Evolutionary conservation across 2,797 vertebrate species (phyloP), one percentile per base, ranked within the genome.

Genomic region (Luscinia megarhynchos): DNA sequence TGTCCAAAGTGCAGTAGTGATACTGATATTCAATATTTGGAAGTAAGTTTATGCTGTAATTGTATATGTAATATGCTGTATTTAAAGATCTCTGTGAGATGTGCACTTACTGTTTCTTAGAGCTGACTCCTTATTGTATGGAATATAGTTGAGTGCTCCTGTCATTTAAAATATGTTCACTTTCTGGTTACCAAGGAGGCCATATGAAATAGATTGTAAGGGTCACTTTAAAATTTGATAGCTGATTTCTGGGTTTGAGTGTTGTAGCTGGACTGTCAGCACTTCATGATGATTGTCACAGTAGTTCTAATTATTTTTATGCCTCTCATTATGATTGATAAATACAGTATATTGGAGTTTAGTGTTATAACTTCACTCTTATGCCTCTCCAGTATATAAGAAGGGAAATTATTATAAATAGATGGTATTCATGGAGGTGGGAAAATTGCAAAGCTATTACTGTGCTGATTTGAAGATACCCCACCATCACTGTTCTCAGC

Each of bases 381-480:
- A 62, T 21, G 12, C 62, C 36, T 94, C 29, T 84, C 54, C 57
- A 81, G 69, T 77, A 62, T 13, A 62, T 86, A 48, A 78, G 66
- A 92, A 81, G 51, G 70, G 66, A 69, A 30, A 24, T 75, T 86
- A 84, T 84, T 93, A 81, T 90, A 90, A 90, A 93, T 78, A 90
- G 85, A 74, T 90, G 3, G 34, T 72, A 58, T 88, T 74, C 48
- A 32, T 32, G 75, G 84, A 92, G 68, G 68, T 80, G 87, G 84
- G 38, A 90, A 94, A 59, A 88, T 69, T 89, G 84, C 58, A 66
- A 74, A 90, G 51, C 70, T 93, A n/a, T 93, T 92, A 73, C 63
- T 73, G 70, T 92, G 30, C 59, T 78, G 30, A 48, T 53, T 78
- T 91, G 89, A 67, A 87, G 86, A 73, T 73, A 75, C 40, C 57